Conservation (phyloP, 2,797 vertebrate species). For the Tokudaia tokunoshimensis region DNA sequence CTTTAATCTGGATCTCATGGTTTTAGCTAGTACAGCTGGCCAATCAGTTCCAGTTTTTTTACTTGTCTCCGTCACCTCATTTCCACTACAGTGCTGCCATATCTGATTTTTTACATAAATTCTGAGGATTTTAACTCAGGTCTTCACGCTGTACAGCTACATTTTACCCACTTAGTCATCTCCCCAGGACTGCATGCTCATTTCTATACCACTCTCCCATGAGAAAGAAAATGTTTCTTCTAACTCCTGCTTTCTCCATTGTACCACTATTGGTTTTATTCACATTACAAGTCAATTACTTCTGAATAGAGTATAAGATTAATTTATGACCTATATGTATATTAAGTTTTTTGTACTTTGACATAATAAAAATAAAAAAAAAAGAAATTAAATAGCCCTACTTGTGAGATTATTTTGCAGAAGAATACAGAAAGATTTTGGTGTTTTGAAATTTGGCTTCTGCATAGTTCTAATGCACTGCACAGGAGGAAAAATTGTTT, state of each 20-base stretch:
- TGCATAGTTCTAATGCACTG: background rate
- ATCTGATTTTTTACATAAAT: background rate
- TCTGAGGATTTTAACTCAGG: background rate
- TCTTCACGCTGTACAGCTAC: background rate
- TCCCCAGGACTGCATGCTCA: too few relatives aligned
- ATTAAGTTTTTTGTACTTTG: background rate
- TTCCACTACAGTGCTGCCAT: background rate
- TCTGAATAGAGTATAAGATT: background rate
- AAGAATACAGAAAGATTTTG: background rate
- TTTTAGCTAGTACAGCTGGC: background rate
- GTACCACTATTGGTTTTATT: background rate
- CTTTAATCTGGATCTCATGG: background rate
- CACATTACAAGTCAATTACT: background rate
- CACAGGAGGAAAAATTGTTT: background rate
- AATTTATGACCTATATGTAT: background rate
- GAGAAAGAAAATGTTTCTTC: background rate
- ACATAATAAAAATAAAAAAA: background rate
- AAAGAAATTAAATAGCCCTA: background rate
- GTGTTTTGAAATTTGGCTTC: constrained; percentile 19
- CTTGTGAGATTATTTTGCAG: background rate
- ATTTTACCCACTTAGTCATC: background rate
- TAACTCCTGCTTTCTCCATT: background rate
- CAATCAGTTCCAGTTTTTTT: background rate
- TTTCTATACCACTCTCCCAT: background rate
- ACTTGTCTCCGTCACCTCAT: background rate